Evolutionary conservation across 1,140 invertebrate species (phyloP), one percentile per base, ranked within the genome.

Genomic region (Phenacoccus solenopsis): DNA sequence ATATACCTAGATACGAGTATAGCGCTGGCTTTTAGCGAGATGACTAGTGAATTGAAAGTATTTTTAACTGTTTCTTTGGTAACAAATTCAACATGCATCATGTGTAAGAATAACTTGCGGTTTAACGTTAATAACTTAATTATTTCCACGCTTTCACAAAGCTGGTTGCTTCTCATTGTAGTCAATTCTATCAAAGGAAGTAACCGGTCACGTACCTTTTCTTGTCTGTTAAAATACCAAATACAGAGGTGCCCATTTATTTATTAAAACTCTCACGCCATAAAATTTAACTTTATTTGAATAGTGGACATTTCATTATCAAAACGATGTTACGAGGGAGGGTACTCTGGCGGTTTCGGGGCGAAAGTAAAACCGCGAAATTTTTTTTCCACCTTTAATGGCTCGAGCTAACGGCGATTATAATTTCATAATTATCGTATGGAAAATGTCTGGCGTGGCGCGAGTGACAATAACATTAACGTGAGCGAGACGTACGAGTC

Each of bases 81-180:
- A 49, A 49, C 38, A 16, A 49, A 49, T 49, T 49, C 38, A 49
- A 49, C 38, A 49, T 49, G 38, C 38, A 49, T 49, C 38, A 49
- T 49, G 38, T 49, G n/a, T 49, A 10, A n/a, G 38, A 49, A 49
- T 49, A 49, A 49, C 38, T 49, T 49, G n/a, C n/a, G 59, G 59
- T 27, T 64, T 64, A 64, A 27, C 59, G 22, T 27, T 64, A 64
- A 64, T 64, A 64, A 64, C 59, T 64, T 64, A 25, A 27, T 64
- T 64, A 64, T 64, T 64, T 64, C 59, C 59, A 64, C 59, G 59
- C 59, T 64, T 64, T 64, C 59, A 64, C 59, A 64, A 24, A 64
- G 21, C 59, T 64, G 59, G 59, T 64, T 64, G 22, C 22, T 25
- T 64, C 59, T 20, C 25, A 64, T 64, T 64, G 59, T 64, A 64